Evolutionary conservation across 2,113 vertebrate genomes (phyloP).

Genomic region (Bubo scandiacus): DNA sequence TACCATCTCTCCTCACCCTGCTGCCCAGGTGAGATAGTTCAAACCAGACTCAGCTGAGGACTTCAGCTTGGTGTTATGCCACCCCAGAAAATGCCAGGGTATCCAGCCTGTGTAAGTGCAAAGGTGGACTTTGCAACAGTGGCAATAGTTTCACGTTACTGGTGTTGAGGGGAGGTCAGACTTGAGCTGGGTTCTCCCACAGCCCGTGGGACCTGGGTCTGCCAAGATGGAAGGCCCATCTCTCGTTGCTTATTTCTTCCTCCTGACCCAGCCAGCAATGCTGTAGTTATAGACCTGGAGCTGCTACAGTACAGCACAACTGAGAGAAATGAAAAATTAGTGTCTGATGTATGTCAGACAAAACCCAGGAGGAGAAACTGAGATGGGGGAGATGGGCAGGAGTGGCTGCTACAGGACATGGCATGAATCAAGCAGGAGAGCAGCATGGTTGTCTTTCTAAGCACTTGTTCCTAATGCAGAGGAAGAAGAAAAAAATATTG

Average conservation of each 20-base stretch:
- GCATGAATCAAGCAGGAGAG: not conserved
- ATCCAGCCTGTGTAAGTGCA: not conserved
- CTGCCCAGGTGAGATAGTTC: not conserved
- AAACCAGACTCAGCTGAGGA: not conserved
- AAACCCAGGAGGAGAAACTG: not conserved
- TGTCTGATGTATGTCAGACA: not conserved
- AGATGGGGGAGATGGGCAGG: not conserved
- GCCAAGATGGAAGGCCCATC: not conserved
- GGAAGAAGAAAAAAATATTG: not conserved
- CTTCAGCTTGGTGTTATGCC: not conserved
- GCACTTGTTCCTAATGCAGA: not conserved
- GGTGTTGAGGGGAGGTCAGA: not conserved
- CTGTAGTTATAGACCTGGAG: not conserved
- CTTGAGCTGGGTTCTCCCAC: not conserved
- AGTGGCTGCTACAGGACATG: not conserved
- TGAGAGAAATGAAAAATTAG: not conserved
- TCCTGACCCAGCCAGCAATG: not conserved
- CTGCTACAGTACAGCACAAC: not conserved
- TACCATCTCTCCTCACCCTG: not conserved
- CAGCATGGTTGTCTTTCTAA: not conserved
- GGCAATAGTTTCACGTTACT: not conserved
- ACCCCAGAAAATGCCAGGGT: not conserved
- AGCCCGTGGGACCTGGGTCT: accelerated
- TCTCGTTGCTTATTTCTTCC: not conserved
- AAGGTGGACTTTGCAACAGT: not conserved